Conservation (phyloP, 2,888 invertebrate species). For the Abrostola tripartita region DNA sequence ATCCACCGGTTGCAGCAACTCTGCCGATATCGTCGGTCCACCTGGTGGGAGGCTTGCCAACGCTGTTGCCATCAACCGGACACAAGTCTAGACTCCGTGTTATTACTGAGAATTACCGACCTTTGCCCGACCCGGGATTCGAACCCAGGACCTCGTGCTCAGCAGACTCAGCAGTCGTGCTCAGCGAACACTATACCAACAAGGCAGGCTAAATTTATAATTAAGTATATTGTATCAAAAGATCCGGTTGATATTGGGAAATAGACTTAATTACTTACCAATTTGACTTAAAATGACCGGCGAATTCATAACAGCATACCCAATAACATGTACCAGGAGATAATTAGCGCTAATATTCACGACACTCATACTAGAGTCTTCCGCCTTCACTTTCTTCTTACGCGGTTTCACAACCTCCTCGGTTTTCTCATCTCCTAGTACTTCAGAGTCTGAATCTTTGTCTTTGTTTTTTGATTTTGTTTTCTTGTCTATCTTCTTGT, state of each 20-base stretch:
- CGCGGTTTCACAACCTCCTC: conserved; percentile 40
- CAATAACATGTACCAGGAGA: conserved; percentile 86
- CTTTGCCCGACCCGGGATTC: conserved; percentile 3
- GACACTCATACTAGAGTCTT: conserved; percentile 72
- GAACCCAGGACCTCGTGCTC: too few relatives aligned
- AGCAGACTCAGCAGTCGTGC: too few relatives aligned
- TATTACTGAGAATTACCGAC: too few relatives aligned
- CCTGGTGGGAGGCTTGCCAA: too few relatives aligned
- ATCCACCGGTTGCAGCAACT: too few relatives aligned
- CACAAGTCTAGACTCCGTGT: too few relatives aligned
- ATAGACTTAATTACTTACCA: conserved; percentile 66
- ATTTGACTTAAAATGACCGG: conserved; percentile 77
- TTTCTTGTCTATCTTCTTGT: conserved; percentile 39
- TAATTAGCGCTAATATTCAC: conserved; percentile 86
- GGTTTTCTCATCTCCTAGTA: conserved; percentile 57
- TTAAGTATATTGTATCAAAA: not conserved
- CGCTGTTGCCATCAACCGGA: too few relatives aligned
- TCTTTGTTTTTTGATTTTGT: conserved; percentile 39
- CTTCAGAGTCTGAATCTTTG: conserved; percentile 48
- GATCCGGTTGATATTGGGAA: not conserved
- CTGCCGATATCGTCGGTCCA: too few relatives aligned
- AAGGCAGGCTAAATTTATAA: not conserved
- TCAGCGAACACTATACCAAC: too few relatives aligned
- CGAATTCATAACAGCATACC: conserved; percentile 83
- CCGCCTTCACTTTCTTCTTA: conserved; percentile 40